Conservation (phyloP, 2,888 invertebrate species). For the Palloptera scutellata region DNA sequence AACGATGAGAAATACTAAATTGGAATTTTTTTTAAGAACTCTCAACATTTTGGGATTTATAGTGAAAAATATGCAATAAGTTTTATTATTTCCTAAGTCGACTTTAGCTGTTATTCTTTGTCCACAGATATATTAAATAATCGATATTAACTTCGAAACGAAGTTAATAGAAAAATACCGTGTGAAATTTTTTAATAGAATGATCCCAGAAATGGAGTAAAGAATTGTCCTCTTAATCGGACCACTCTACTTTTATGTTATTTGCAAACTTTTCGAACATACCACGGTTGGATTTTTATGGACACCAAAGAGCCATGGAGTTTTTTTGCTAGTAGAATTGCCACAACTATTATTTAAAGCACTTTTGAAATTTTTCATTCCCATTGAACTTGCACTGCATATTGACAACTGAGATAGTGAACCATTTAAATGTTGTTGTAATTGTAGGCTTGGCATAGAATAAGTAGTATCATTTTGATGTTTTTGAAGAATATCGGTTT, state of each 20-base stretch:
- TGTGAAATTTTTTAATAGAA: too few species aligned
- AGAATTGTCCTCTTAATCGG: neutral
- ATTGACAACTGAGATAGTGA: conserved; percentile 22
- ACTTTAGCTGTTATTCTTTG: too few species aligned
- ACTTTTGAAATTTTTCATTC: neutral
- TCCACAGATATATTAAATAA: too few species aligned
- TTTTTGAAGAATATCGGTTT: conserved; percentile 50
- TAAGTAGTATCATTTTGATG: conserved; percentile 30
- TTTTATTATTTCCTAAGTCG: too few species aligned
- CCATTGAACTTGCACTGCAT: neutral
- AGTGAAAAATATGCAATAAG: too few species aligned
- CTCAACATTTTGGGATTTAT: too few species aligned
- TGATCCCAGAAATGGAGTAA: too few species aligned
- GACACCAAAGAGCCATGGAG: conserved; percentile 60
- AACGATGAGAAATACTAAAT: too few species aligned
- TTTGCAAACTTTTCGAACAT: neutral
- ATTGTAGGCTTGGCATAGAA: neutral
- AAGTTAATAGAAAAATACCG: too few species aligned
- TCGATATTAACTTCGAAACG: too few species aligned
- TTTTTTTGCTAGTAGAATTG: conserved; percentile 43
- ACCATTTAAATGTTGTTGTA: conserved; percentile 1
- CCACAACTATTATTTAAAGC: conserved; percentile 31
- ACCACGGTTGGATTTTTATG: conserved; percentile 63
- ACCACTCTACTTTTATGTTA: neutral
- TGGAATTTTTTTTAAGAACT: too few species aligned